Conservation (phyloP, 2,888 invertebrate species). For the Chrysodeixis includens region DNA sequence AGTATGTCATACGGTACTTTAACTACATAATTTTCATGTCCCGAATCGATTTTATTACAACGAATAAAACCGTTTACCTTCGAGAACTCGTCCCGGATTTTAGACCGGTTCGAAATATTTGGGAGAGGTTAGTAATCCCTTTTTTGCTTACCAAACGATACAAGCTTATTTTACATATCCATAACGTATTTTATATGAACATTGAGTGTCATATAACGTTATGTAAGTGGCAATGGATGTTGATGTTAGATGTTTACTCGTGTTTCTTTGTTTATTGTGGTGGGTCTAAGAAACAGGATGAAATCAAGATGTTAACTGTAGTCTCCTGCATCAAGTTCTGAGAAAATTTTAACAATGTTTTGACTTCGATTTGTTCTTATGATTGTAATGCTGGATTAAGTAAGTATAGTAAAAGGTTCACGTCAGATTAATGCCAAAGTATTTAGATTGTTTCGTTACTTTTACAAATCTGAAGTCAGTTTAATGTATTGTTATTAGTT, state of each 20-base stretch:
- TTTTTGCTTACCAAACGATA: slow-evolving; percentile 4
- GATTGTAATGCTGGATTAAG: background rate
- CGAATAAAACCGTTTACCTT: slow-evolving; percentile 41
- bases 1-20: slow-evolving; percentile 12
- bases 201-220: background rate
- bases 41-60: slow-evolving; percentile 38
- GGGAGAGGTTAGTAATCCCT: slow-evolving; percentile 51
- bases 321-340: slow-evolving; percentile 12
- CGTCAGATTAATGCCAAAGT: slow-evolving; percentile 1
- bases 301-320: slow-evolving; percentile 51
- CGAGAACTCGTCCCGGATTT: slow-evolving; percentile 36
- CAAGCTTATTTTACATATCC: slow-evolving; percentile 4
- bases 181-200: slow-evolving; percentile 16
- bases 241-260: background rate
- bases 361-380: slow-evolving; percentile 14
- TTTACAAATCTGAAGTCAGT: too few relatives aligned
- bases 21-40: slow-evolving; percentile 28
- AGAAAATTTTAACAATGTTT: slow-evolving; percentile 3
- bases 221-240: background rate
- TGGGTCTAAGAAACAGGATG: slow-evolving; percentile 27
- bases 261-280: too few relatives aligned
- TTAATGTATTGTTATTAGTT: too few relatives aligned
- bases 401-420: background rate
- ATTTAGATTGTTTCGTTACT: background rate
- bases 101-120: slow-evolving; percentile 60